Evolutionary conservation across 2,888 invertebrate genomes (phyloP).

Genomic region (Drosophila cognata): DNA sequence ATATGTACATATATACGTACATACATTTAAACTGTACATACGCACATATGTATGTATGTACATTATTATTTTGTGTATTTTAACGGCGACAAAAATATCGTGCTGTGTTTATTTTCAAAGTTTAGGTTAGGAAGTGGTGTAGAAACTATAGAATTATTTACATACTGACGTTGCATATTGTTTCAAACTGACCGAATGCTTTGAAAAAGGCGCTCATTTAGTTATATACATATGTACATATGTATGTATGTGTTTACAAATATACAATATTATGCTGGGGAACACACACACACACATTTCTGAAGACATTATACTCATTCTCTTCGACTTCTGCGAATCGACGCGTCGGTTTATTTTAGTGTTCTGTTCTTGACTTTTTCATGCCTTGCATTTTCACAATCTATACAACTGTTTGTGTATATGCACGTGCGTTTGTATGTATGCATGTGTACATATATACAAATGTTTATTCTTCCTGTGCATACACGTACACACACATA

Average conservation of each 20-base stretch:
- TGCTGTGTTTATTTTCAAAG: slow-evolving; percentile 47
- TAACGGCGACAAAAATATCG: slow-evolving; percentile 65
- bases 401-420: slow-evolving; percentile 7
- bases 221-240: neutral
- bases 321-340: slow-evolving; percentile 29
- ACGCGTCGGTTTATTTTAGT: slow-evolving; percentile 38
- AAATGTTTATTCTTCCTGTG: slow-evolving; percentile 14
- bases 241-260: neutral
- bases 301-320: slow-evolving; percentile 4
- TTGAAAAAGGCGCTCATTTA: slow-evolving; percentile 7
- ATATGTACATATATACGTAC: neutral
- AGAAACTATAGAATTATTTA: slow-evolving; percentile 18
- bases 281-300: neutral
- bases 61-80: slow-evolving; percentile 33
- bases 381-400: slow-evolving; percentile 25
- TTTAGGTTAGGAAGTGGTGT: slow-evolving; percentile 37
- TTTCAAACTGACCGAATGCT: slow-evolving; percentile 2
- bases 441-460: slow-evolving; percentile 15
- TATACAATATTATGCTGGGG: neutral
- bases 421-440: slow-evolving; percentile 20
- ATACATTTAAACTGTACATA: neutral
- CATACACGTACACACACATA: slow-evolving; percentile 2
- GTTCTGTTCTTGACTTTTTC: slow-evolving; percentile 30
- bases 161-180: slow-evolving; percentile 11
- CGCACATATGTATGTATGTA: slow-evolving; percentile 16